These are phyloP conservation scores for Lissonota sp. DNA, from an alignment of 2,888 invertebrate genomes.

Conservation along the genomic window DNA sequence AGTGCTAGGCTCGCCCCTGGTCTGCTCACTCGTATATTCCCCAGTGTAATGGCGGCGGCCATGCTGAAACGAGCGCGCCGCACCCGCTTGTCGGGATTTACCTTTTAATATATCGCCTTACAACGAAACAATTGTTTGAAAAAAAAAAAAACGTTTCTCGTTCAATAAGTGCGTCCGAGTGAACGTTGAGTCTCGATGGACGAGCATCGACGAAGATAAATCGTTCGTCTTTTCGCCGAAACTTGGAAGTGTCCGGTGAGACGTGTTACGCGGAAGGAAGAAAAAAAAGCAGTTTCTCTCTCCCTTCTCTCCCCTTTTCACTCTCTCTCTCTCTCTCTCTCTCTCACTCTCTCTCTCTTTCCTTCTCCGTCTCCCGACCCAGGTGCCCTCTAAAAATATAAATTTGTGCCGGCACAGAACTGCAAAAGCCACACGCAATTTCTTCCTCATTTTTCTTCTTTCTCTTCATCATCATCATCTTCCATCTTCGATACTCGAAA, in stretches of 20 bases:
- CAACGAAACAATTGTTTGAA: not conserved
- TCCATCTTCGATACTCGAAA: too few relatives aligned
- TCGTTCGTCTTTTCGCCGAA: slow-evolving; percentile 8
- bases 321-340: not conserved
- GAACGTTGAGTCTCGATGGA: not conserved
- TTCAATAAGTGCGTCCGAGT: slow-evolving; percentile 2
- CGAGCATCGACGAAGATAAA: slow-evolving; percentile 3
- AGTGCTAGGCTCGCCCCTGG: slow-evolving; percentile 73
- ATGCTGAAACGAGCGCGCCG: slow-evolving; percentile 80
- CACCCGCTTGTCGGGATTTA: slow-evolving; percentile 78
- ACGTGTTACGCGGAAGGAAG: slow-evolving; percentile 52
- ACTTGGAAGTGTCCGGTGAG: slow-evolving; percentile 41
- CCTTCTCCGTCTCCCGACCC: slow-evolving; percentile 72
- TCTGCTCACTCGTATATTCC: slow-evolving; percentile 73
- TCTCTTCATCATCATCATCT: slow-evolving; percentile 68
- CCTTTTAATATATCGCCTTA: slow-evolving; percentile 69
- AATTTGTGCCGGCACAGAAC: slow-evolving; percentile 78
- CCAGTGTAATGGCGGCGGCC: slow-evolving; percentile 81
- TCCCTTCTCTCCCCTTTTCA: slow-evolving; percentile 33
- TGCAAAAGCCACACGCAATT: slow-evolving; percentile 61
- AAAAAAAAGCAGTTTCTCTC: slow-evolving; percentile 44
- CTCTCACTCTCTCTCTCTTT: slow-evolving; percentile 35
- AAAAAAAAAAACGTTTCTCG: not conserved
- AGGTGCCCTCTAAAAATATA: slow-evolving; percentile 83
- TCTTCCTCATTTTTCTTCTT: slow-evolving; percentile 40